These are phyloP conservation scores for Apotomis capreana DNA, from an alignment of 2,888 invertebrate species.

Conservation along the genomic window DNA sequence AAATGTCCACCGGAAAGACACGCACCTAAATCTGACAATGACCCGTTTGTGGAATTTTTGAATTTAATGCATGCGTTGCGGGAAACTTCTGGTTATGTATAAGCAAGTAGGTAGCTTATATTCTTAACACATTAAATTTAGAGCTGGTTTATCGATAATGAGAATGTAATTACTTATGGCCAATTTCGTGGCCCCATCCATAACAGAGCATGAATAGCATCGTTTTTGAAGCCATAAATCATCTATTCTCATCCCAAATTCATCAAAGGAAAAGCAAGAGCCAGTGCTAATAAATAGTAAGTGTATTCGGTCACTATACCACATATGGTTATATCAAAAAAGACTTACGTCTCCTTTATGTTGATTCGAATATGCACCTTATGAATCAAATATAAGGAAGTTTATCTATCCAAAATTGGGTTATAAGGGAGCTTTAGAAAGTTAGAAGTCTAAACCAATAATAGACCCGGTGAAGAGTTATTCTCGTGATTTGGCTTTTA, in stretches of 20 bases:
- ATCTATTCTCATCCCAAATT: neutral
- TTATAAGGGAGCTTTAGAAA: neutral
- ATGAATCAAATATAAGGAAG: neutral
- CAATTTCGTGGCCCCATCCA: neutral
- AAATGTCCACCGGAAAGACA: too few species aligned
- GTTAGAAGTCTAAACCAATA: constrained; percentile 29
- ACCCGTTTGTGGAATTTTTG: too few species aligned
- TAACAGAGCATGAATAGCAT: neutral
- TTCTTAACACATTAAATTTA: too few species aligned
- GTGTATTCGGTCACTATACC: constrained; percentile 9
- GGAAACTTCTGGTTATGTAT: too few species aligned
- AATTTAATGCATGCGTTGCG: too few species aligned
- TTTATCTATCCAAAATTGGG: neutral
- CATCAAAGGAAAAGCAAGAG: constrained; percentile 15
- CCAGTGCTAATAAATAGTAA: constrained; percentile 21
- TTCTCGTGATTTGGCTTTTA: constrained; percentile 32
- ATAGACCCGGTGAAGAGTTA: constrained; percentile 42
- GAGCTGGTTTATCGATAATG: neutral
- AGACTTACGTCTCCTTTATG: neutral
- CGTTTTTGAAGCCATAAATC: neutral
- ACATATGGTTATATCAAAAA: neutral
- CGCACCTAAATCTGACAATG: too few species aligned
- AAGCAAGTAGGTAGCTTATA: too few species aligned
- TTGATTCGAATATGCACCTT: constrained; percentile 2
- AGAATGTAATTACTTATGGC: neutral